phyloP scores from a whole-genome alignment of 2,888 invertebrate species.

The Dryococelus australis region DNA sequence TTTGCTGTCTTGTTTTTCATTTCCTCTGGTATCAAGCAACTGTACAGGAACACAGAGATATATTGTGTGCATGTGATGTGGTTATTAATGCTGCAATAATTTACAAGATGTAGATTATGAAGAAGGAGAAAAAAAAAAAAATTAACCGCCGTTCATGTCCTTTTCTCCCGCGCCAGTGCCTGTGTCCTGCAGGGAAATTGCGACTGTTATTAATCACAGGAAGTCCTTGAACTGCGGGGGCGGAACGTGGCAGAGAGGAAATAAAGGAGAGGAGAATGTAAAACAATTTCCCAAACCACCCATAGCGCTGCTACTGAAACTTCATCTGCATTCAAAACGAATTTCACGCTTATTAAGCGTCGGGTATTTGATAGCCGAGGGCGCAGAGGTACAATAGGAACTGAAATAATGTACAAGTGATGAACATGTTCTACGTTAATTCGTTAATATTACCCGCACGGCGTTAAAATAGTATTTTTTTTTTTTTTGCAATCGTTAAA shows the following conservation, averaged over 20 bases:
- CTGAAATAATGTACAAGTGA: not conserved
- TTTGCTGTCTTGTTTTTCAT: not conserved
- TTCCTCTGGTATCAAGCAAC: not conserved
- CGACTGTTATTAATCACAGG: not conserved
- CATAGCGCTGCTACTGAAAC: not conserved
- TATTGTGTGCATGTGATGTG: not conserved
- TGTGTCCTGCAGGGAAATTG: not conserved
- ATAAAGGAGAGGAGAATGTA: not conserved
- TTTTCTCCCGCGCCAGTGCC: not conserved
- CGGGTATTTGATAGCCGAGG: not conserved
- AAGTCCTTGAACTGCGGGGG: not conserved
- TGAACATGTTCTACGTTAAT: not conserved
- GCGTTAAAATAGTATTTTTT: too few species aligned
- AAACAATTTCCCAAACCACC: constrained; percentile 8
- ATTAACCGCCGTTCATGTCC: not conserved
- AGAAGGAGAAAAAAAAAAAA: not conserved
- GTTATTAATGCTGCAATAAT: constrained; percentile 7
- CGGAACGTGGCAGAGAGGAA: not conserved
- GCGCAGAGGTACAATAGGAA: not conserved
- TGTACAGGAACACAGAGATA: not conserved
- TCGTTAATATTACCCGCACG: too few species aligned
- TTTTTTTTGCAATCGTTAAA: too few species aligned
- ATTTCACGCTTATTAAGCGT: not conserved
- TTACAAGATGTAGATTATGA: not conserved
- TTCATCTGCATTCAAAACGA: constrained; percentile 16